Conservation (phyloP, 2,888 invertebrate species). For the Drymonia ruficornis region DNA sequence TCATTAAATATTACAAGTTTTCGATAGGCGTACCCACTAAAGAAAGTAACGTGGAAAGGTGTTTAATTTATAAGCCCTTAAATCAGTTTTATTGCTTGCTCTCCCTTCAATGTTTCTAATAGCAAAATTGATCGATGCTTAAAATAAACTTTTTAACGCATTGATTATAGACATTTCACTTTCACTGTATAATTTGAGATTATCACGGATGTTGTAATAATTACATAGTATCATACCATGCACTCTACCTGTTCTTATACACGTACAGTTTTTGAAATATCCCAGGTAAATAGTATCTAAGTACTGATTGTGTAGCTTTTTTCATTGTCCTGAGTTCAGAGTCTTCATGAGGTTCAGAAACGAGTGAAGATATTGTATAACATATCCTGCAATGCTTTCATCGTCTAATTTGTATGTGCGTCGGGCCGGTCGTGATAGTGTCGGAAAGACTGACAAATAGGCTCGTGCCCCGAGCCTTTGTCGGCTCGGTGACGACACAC, state of each 20-base stretch:
- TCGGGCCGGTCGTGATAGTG: constrained; percentile 52
- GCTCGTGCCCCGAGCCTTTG: constrained; percentile 63
- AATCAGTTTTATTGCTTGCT: constrained; percentile 63
- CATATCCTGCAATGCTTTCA: constrained; percentile 48
- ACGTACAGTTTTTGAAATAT: too few species aligned
- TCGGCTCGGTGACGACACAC: constrained; percentile 62
- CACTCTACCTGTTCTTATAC: background rate
- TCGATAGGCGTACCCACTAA: constrained; percentile 50
- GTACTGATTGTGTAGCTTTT: background rate
- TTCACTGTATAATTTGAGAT: constrained; percentile 49
- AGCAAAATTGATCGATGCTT: constrained; percentile 38
- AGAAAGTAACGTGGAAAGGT: constrained; percentile 66
- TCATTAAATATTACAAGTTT: constrained; percentile 52
- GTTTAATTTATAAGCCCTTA: constrained; percentile 72
- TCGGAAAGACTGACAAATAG: constrained; percentile 68
- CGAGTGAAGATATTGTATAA: constrained; percentile 33
- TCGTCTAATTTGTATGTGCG: constrained; percentile 64
- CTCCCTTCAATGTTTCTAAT: constrained; percentile 54
- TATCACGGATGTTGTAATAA: constrained; percentile 25
- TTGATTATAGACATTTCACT: constrained; percentile 60
- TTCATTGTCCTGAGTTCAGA: constrained; percentile 24
- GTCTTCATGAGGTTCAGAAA: constrained; percentile 32
- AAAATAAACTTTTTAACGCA: constrained; percentile 53
- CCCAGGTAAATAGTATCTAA: too few species aligned
- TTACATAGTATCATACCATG: constrained; percentile 4